Conservation (phyloP, 2,113 vertebrate species). For the Amazona guildingii region DNA sequence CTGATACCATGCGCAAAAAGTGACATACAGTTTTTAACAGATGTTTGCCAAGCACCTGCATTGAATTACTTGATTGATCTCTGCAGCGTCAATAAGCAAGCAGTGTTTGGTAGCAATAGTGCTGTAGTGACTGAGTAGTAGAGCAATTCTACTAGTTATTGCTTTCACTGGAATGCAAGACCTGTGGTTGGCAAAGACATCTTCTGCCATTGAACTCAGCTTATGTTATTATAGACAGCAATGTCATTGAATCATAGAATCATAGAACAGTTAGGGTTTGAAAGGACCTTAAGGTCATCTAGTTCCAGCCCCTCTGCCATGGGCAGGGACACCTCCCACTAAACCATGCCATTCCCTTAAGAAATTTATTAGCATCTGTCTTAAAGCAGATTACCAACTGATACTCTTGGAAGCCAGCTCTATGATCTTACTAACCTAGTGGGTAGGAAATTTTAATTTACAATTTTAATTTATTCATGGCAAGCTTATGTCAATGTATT, state of each 20-base stretch:
- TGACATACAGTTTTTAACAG: background rate
- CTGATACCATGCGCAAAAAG: background rate
- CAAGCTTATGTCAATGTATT: background rate
- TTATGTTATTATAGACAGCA: background rate
- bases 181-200: background rate
- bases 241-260: too few species aligned
- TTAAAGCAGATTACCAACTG: background rate
- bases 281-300: too few species aligned
- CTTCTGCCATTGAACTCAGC: background rate
- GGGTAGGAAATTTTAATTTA: constrained; percentile 1
- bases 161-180: background rate
- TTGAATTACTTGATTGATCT: background rate
- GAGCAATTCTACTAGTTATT: background rate
- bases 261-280: too few species aligned
- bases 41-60: background rate
- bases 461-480: constrained; percentile 4
- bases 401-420: background rate
- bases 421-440: background rate
- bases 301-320: too few species aligned
- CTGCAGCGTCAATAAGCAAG: background rate
- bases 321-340: too few species aligned
- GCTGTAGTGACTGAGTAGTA: background rate
- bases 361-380: background rate
- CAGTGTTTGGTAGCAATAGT: background rate
- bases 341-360: background rate